Evolutionary conservation across 2,797 vertebrate species (phyloP), one percentile per base, ranked within the genome.

Genomic region (Chiroxiphia lanceolata): DNA sequence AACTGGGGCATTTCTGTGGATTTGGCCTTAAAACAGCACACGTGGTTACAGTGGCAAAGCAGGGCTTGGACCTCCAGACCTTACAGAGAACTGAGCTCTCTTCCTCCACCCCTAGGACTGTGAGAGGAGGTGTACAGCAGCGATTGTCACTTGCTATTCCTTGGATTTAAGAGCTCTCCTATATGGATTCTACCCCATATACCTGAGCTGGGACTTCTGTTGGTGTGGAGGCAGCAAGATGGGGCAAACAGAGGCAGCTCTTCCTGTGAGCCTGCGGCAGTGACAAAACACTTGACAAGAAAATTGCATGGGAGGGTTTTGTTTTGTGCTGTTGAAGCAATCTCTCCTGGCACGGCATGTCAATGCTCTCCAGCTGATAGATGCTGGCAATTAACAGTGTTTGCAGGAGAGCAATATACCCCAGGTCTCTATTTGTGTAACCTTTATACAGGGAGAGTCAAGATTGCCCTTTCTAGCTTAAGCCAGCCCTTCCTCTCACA

Each of bases 1-100:
- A 96, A 94, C 74, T 89, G 78, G 92, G 77, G 19, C 83, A 70
- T 60, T 93, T 84, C 40, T 60, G 70, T 67, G 67, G 56, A 51
- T 60, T 92, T 95, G 75, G 51, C 63, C 71, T 82, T n/a, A 31
- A 60, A 85, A 38, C 22, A 48, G 34, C 1, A 0, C 36, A 70
- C 3, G 0, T 25, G 23, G 69, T 84, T 69, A 36, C 19, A 6
- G 34, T 29, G 31, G 27, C 20, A 65, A 78, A 88, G 50, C 23
- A 86, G 25, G 20, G 4, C 48, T 88, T 9, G 38, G 76, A 22
- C 3, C 13, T 91, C 20, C 44, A 91, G 60, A 67, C 15, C 50
- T 56, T 53, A 20, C 6, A 7, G 48, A 72, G 76, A 22, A 2
- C 21, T n/a, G 54, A 21, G 40, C 13, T 77, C 38, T 45, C 42